Conservation (phyloP, 2,113 vertebrate genomes). For the Gracilinanus agilis region DNA sequence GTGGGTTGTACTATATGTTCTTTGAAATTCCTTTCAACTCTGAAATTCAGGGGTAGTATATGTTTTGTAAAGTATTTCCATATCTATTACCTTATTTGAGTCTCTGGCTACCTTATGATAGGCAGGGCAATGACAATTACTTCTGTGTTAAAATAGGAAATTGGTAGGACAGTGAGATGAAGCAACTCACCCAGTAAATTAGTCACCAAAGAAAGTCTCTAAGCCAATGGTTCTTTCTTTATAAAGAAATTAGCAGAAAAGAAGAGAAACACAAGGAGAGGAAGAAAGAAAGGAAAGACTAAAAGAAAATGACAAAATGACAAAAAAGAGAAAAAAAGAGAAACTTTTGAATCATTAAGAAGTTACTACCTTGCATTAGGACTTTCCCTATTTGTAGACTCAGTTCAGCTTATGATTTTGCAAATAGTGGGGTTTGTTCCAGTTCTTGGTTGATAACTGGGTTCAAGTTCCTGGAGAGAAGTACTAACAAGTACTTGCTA, state of each 20-base stretch:
- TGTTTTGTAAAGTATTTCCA: neutral
- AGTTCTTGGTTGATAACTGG: neutral
- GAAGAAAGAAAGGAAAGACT: neutral
- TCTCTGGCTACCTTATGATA: neutral
- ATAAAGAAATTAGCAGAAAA: slow-evolving; percentile 14
- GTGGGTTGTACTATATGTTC: neutral
- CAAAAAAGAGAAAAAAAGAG: neutral
- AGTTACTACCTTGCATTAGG: neutral
- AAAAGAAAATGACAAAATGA: neutral
- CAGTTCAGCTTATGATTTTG: neutral
- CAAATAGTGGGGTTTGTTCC: neutral
- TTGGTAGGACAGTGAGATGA: neutral
- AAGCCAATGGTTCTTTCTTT: neutral
- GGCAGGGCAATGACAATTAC: neutral
- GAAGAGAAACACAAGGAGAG: neutral
- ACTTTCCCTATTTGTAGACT: neutral
- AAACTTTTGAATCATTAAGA: neutral
- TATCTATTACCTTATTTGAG: neutral
- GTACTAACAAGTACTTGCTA: neutral
- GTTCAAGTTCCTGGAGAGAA: neutral
- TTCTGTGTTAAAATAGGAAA: neutral
- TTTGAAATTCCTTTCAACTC: neutral
- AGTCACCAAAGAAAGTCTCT: neutral
- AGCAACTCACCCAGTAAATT: neutral
- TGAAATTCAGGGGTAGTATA: neutral